Evolutionary conservation across 2,113 vertebrate genomes (phyloP), one percentile per base, ranked within the genome.

Genomic region (Carassius auratus): DNA sequence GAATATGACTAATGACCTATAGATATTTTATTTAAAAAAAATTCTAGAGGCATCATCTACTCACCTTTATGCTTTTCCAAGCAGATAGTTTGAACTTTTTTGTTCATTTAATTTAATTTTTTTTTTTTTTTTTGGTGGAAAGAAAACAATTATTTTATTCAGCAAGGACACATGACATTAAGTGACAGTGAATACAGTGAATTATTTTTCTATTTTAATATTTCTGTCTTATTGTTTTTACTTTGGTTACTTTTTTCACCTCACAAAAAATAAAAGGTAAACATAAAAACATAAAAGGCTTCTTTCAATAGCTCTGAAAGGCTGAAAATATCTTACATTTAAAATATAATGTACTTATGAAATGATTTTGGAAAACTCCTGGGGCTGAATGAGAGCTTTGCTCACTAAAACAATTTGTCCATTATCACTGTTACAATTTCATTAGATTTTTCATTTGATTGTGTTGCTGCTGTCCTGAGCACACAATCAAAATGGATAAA

Each of bases 381-480:
- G 33, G 33, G 26, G 17, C 64, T 68, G 38, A 74, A 74, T 26
- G 38, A 1, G 30, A 77, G 50, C 50, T 77, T 55, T 57, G 19
- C 50, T 55, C 8, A n/a, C 33, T 61, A 38, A 36, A 61, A 61
- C 21, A 21, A n/a, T 61, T 62, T 23, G 9, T 7, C 19, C n/a
- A 42, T 59, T 21, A 79, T 14, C 12, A 62, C 23, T 42, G 12
- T 23, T 26, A 80, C 5, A n/a, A 45, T 26, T 64, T 36, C 52
- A 45, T 45, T 79, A 15, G 19, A 42, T 78, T 38, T 59, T 38
- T 2, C 19, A 79, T 57, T 79, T 79, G 33, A 61, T 79, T 61
- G 9, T 79, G 3, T 38, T 38, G 38, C 21, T 78, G 33, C 19
- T 61, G 5, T 78, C 19, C 21, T 80, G 26, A 55, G 36, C 12